Base-by-base conservation (phyloP, 1,140 invertebrate genomes). In the Odontomachus brunneus region DNA sequence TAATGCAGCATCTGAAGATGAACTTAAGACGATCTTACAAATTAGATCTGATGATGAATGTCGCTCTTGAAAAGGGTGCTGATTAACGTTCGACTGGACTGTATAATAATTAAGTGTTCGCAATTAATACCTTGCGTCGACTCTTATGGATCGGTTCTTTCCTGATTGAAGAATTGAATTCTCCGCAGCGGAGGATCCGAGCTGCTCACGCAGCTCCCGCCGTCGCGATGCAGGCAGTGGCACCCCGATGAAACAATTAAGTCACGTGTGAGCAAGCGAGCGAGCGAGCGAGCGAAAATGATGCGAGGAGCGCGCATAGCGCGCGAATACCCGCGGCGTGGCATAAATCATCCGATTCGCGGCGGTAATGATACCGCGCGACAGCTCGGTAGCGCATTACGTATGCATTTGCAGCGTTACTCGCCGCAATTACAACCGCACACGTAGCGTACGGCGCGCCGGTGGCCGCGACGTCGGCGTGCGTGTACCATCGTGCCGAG, bases 391-490 rank as follows among this genome's bases (percentile, higher is more conserved):
- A 82, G 87, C 87, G 59, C 78, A 78, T 81, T 72, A 80, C 78
- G 69, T 82, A 88, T 84, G 87, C 87, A 84, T 75, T 49, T 75
- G 83, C 57, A 88, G 51, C 75, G 49, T 88, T 84, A 71, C 75
- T 65, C 26, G 74, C 29, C 26, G 78, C 86, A 85, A 88, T 88
- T 88, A 88, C 69, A 83, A 85, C 51, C 53, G 66, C 51, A 83
- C 65, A 53, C 73, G 75, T 80, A 51, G 82, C 53, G 53, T 38
- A 29, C 17, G 11, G 19, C 44, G 48, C 17, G 24, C 2, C 65
- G 63, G 80, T 44, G 24, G 72, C 55, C 48, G 29, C 48, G 53
- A 24, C 24, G 51, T 73, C 24, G 9, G 3, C 57, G 55, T 26
- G 19, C 19, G 48, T 53, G 62, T 22, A 26, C 67, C 69, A 19